Evolutionary conservation across 2,888 invertebrate species (phyloP), one percentile per base, ranked within the genome.

Genomic region (Gari tellinella): DNA sequence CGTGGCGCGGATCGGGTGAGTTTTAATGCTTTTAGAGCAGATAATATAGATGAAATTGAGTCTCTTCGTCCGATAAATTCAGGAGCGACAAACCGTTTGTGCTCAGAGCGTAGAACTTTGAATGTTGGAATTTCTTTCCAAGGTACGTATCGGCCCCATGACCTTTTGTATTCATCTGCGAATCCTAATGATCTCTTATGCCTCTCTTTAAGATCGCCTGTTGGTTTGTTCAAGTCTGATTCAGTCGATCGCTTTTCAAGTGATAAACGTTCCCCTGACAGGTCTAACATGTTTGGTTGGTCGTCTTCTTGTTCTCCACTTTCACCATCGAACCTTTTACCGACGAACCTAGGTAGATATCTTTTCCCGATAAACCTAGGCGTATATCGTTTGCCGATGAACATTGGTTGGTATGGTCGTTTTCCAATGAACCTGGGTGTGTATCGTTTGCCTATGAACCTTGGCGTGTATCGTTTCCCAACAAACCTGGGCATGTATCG

Each of bases 401-500:
- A 82, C 64, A 75, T 58, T 21, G 83, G 85, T 15, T 63, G 57
- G 23, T 76, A 66, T 17, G 31, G 21, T 55, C 81, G 66, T 57
- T 80, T 83, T 8, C 83, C 85, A 40, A 83, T 75, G 48, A 84
- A 82, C 38, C 72, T 57, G 4, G 81, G 84, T 0, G 23, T 48
- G 40, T 63, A 62, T 60, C 80, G 58, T 38, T 80, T 82, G 5
- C 78, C 82, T 2, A 76, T 55, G 48, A 80, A 80, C 53, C 19
- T 66, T 0, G 80, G 80, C 8, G 48, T 46, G n/a, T 67, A 69
- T 25, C 76, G 49, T 55, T 76, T 80, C 23, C 80, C 80, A 14
- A 76, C 58, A 48, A 76, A 76, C 19, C 38, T 41, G 0, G 81
- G 79, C 7, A 19, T 55, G 19, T 66, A 66, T 17, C 82, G 51